phyloP scores from a whole-genome alignment of 2,113 vertebrate species.

The Erythrocebus patas region DNA sequence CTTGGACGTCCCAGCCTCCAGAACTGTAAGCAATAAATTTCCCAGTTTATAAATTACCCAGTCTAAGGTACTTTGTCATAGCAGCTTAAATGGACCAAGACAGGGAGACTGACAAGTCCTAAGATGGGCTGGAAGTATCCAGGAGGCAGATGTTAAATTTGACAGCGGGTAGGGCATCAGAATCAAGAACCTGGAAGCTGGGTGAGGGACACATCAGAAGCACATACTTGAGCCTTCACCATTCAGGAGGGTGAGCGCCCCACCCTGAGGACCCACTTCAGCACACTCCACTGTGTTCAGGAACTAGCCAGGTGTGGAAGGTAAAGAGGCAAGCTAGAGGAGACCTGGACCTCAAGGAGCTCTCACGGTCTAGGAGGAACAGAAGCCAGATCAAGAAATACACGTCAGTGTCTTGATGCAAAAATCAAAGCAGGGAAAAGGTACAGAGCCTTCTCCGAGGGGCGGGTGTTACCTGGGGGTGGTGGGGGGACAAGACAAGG shows the following conservation, averaged over 20 bases:
- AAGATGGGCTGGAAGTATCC: background rate
- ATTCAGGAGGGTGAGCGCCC: background rate
- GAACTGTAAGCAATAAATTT: background rate
- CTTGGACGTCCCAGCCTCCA: background rate
- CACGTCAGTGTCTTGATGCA: background rate
- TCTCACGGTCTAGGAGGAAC: background rate
- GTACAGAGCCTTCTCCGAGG: background rate
- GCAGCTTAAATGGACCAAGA: background rate
- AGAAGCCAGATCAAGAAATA: background rate
- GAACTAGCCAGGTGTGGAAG: background rate
- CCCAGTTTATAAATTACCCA: background rate
- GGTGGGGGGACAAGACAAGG: background rate
- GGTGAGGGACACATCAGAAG: background rate
- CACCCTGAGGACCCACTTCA: background rate
- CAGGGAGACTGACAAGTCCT: background rate
- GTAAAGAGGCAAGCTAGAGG: background rate
- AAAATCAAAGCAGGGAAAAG: background rate
- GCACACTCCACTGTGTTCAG: background rate
- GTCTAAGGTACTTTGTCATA: background rate
- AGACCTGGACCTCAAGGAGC: background rate
- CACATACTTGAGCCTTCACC: background rate
- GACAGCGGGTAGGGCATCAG: background rate
- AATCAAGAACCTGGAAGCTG: background rate
- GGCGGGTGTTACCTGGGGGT: accelerated
- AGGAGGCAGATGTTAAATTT: background rate